Evolutionary conservation across 2,113 vertebrate species (phyloP).

Genomic region (Uria aalge): DNA sequence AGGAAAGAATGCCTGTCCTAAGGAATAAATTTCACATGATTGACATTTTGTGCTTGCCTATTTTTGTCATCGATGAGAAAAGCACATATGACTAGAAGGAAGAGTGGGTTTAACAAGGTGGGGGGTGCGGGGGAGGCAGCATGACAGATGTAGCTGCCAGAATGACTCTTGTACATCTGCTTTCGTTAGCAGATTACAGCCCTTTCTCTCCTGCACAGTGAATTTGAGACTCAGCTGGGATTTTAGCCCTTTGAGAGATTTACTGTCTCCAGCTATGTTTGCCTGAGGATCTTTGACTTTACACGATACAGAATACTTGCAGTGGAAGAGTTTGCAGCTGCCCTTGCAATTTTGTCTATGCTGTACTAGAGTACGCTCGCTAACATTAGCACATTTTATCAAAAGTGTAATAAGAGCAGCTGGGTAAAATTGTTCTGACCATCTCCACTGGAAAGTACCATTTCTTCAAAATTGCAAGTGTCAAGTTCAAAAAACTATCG

Average conservation of each 20-base stretch:
- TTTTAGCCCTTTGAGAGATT: neutral
- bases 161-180: neutral
- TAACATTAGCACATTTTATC: neutral
- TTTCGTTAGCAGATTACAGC: neutral
- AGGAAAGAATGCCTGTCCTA: neutral
- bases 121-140: neutral
- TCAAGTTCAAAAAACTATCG: neutral
- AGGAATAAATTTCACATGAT: neutral
- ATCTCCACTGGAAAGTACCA: neutral
- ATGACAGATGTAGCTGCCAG: constrained; percentile 6
- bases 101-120: neutral
- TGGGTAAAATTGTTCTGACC: neutral
- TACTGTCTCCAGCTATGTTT: neutral
- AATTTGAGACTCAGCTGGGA: neutral
- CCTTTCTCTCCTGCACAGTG: neutral
- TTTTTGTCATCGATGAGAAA: neutral
- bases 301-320: neutral
- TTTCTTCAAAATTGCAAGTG: neutral
- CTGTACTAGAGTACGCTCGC: rapidly evolving
- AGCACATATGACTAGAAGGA: neutral
- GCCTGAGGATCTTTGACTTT: neutral
- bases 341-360: neutral
- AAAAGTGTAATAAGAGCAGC: neutral
- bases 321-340: neutral
- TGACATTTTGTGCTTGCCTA: neutral